Evolutionary conservation across 2,888 invertebrate genomes (phyloP).

Genomic region (Amiota minor): DNA sequence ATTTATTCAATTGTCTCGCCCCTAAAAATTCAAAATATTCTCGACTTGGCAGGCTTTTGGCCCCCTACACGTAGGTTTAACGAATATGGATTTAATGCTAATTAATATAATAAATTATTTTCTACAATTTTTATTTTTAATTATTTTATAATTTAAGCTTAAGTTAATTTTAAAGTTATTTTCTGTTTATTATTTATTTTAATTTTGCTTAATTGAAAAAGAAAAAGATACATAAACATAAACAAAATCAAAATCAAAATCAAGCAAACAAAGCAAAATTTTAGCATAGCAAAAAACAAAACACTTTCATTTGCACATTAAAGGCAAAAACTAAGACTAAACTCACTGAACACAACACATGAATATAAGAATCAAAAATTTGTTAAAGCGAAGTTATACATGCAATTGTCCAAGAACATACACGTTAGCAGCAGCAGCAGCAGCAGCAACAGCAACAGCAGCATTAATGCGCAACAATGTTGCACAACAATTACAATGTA

Average conservation of each 20-base stretch:
- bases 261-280: slow-evolving; percentile 20
- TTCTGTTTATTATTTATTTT: slow-evolving; percentile 36
- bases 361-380: background rate
- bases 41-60: slow-evolving; percentile 75
- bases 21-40: slow-evolving; percentile 69
- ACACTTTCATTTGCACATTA: background rate
- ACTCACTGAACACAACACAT: background rate
- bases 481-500: background rate
- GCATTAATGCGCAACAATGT: too few species aligned
- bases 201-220: slow-evolving; percentile 32
- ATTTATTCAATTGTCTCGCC: slow-evolving; percentile 70
- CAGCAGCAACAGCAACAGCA: background rate
- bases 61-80: slow-evolving; percentile 54
- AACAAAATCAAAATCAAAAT: slow-evolving; percentile 17
- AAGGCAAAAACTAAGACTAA: background rate
- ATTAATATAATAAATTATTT: slow-evolving; percentile 29
- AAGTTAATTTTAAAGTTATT: slow-evolving; percentile 2
- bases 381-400: background rate
- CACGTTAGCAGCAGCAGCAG: slow-evolving; percentile 1
- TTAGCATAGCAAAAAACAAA: background rate
- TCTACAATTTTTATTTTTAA: slow-evolving; percentile 7
- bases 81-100: slow-evolving; percentile 42
- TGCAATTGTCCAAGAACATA: background rate
- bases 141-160: background rate
- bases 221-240: background rate